A percentile compares a stretch with the other conserved stretches of the same genome.
phyloP scores from a whole-genome alignment of 2,888 invertebrate species.

The Eulithis prunata region DNA sequence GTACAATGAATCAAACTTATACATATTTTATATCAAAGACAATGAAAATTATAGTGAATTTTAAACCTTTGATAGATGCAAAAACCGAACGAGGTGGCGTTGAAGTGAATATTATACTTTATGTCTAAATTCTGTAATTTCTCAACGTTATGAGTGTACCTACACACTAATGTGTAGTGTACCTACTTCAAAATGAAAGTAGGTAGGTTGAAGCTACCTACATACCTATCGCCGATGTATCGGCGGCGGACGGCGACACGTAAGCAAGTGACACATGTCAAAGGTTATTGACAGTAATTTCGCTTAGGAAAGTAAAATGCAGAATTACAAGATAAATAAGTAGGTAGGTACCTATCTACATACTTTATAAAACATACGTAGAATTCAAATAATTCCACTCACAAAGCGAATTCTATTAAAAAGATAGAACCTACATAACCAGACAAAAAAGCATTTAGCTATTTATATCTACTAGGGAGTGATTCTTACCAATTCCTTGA shows the following conservation, averaged over 20 bases:
- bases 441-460: not conserved
- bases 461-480: not conserved
- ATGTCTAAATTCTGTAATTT: conserved; percentile 2
- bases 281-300: conserved; percentile 81
- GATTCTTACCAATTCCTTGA: not conserved
- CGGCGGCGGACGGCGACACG: conserved; percentile 65
- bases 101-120: not conserved
- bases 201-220: conserved; percentile 43
- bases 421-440: not conserved
- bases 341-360: no score
- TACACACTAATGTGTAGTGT: conserved; percentile 10
- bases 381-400: no score
- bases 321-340: conserved; percentile 8
- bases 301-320: conserved; percentile 47
- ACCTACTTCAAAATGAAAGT: conserved; percentile 61
- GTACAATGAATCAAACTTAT: not conserved
- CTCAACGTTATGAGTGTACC: conserved; percentile 5
- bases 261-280: conserved; percentile 84
- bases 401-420: no score
- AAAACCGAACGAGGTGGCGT: conserved; percentile 10
- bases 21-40: no score
- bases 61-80: not conserved
- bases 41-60: no score
- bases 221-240: no score
- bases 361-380: no score